phyloP scores from a whole-genome alignment of 2,888 invertebrate species.

The Heliconius ismenius region DNA sequence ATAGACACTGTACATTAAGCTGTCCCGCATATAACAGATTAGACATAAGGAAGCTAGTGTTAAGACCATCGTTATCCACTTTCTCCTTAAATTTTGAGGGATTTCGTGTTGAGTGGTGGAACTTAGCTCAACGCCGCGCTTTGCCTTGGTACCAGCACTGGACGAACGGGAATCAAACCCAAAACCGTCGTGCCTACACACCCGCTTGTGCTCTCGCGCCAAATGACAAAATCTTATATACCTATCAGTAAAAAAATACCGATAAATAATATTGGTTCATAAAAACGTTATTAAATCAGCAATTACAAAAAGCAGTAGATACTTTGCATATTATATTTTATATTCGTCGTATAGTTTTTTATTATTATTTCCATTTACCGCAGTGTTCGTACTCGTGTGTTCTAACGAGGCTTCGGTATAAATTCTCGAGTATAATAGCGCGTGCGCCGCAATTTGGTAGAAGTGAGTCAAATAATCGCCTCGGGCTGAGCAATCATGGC shows the following conservation, averaged over 20 bases:
- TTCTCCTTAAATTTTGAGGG: too few species aligned
- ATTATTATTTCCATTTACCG: conserved; percentile 35
- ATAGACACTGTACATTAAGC: too few species aligned
- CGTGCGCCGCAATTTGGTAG: conserved; percentile 73
- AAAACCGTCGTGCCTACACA: too few species aligned
- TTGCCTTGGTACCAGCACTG: too few species aligned
- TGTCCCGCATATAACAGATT: neutral
- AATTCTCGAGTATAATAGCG: conserved; percentile 61
- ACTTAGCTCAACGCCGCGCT: too few species aligned
- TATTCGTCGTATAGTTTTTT: conserved; percentile 17
- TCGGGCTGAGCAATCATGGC: conserved; percentile 66
- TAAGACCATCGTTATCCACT: too few species aligned
- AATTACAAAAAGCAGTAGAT: conserved; percentile 10
- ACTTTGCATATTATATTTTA: conserved; percentile 7
- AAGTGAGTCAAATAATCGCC: conserved; percentile 77
- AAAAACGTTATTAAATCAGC: conserved; percentile 3
- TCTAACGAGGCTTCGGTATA: conserved; percentile 57
- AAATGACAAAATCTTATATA: neutral
- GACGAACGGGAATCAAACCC: too few species aligned
- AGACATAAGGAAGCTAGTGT: too few species aligned
- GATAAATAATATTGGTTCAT: too few species aligned
- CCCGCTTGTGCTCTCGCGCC: too few species aligned
- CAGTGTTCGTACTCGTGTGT: conserved; percentile 30
- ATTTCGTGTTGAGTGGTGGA: too few species aligned
- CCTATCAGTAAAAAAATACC: too few species aligned